Conservation (phyloP, 1,140 invertebrate genomes). For the Mycetomoellerius zeteki region DNA sequence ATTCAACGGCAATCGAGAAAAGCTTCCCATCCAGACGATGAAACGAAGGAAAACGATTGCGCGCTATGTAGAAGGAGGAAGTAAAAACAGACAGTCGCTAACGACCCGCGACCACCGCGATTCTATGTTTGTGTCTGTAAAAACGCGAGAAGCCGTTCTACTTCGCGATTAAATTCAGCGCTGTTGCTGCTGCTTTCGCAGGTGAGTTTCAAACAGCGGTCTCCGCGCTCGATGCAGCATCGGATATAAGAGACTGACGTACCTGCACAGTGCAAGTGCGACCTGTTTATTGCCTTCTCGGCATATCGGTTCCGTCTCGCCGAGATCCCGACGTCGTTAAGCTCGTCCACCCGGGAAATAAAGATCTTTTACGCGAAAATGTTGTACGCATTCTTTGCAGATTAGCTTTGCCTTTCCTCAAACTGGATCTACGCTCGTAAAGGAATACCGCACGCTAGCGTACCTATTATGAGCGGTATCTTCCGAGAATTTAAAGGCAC, state of each 20-base stretch:
- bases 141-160: conserved; percentile 49
- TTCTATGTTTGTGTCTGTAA: conserved; percentile 63
- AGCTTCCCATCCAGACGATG: conserved; percentile 58
- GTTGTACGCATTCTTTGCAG: conserved; percentile 21
- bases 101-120: conserved; percentile 74
- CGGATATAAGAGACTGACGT: neutral
- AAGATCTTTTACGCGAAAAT: conserved; percentile 49
- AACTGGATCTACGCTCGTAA: conserved; percentile 13
- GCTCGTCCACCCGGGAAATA: conserved; percentile 13
- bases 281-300: conserved; percentile 39
- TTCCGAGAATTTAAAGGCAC: neutral
- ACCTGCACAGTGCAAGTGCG: neutral
- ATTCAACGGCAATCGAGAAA: conserved; percentile 47
- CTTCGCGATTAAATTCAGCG: conserved; percentile 28
- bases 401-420: neutral
- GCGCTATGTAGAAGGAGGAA: neutral
- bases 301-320: conserved; percentile 27
- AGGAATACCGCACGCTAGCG: neutral
- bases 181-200: conserved; percentile 4
- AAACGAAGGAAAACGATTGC: conserved; percentile 43
- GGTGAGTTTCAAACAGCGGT: neutral
- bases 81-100: conserved; percentile 71
- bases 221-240: neutral
- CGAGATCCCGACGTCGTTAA: conserved; percentile 35
- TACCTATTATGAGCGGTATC: neutral